Evolutionary conservation across 2,113 vertebrate genomes (phyloP), one percentile per base, ranked within the genome.

Genomic region (Scomber scombrus): DNA sequence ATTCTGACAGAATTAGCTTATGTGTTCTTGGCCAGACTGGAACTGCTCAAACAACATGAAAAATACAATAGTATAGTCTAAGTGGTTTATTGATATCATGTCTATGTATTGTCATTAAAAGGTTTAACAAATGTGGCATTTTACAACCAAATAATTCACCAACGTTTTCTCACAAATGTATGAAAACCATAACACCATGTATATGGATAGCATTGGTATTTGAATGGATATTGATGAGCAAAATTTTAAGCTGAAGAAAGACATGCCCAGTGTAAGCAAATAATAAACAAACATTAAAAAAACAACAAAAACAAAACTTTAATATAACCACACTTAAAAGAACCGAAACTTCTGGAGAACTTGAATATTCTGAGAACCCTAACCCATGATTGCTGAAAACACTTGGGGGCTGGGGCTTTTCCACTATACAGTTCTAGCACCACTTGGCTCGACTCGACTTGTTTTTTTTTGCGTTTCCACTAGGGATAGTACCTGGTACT

Each of bases 91-190:
- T 45, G 10, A 16, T 11, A 50, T 34, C 4, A 31, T 46, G 43
- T 40, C 23, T 57, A 21, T 8, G 9, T 47, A 15, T 11, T 26
- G 21, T 16, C 16, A 14, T 12, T 1, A 61, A 3, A 8, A 19
- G 8, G 9, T 21, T 11, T 6, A 46, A 18, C 16, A 5, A 15
- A 19, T 18, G 43, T 45, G 15, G 18, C 6, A 40, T 58, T 66
- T 21, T 7, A 29, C 8, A n/a, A 40, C 6, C 19, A 47, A 18
- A 62, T 31, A 58, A 26, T 60, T 85, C 45, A 65, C 50, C 54
- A 70, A 62, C 18, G 45, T 60, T 71, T 82, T 88, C 55, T 81
- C 71, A 61, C 57, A 64, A 82, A 75, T 55, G 69, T 31, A 46
- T 15, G 9, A 60, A 50, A 79, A 29, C 19, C 1, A 58, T 54